Evolutionary conservation across 1,140 invertebrate genomes (phyloP), one percentile per base, ranked within the genome.

Genomic region (Temnothorax nylanderi): DNA sequence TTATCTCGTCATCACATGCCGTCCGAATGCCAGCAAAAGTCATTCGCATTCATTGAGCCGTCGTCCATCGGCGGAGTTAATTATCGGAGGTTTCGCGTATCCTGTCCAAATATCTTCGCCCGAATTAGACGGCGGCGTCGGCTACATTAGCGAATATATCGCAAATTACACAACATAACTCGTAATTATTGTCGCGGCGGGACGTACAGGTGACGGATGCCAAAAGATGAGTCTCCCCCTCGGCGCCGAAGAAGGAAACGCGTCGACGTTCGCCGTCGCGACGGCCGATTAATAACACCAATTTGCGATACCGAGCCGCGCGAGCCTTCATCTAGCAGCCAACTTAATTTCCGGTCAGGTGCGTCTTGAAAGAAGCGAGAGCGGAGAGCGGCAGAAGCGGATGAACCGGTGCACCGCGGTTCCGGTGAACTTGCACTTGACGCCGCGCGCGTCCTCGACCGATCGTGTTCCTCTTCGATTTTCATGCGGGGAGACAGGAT

Each of bases 351-450:
- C 78, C 78, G 67, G 58, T 56, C 80, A 87, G 74, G 13, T 76
- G 67, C n/a, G 16, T 44, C n/a, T 11, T 56, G 51, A 78, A 51
- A 74, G 18, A 76, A 8, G 26, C 41, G 44, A 44, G 11, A 10
- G 32, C 18, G n/a, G 32, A 58, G 44, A 54, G 60, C 74, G 60
- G 47, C 69, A 4, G 21, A 51, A 21, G 47, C 47, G 41, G 13
- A 58, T 58, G 82, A 62, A 86, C 64, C 77, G 47, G 44, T 47
- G 32, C 65, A 47, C 10, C 56, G 41, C 16, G n/a, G 10, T 60
- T 82, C 32, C 60, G 49, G 32, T 82, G 67, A 87, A 84, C 78
- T 81, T 87, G 85, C 54, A 86, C 76, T 86, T 86, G 78, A 64
- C 21, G 37, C 16, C 2, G 51, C 21, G n/a, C 21, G 51, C 51